phyloP scores from a whole-genome alignment of 2,113 vertebrate species.

The Laticauda colubrina region DNA sequence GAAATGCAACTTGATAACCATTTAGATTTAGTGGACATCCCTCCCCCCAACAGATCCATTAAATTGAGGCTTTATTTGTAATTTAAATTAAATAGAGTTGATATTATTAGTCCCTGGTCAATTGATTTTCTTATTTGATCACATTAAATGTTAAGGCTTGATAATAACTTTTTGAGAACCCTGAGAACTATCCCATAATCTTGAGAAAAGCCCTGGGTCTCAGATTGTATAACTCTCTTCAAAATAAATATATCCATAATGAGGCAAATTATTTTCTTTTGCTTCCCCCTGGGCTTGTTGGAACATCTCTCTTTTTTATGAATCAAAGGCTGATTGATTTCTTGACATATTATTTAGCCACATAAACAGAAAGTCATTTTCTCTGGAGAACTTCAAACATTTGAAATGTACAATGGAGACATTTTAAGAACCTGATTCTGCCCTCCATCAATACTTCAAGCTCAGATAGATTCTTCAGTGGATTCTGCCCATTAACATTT shows the following conservation, averaged over 20 bases:
- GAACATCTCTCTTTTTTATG: background rate
- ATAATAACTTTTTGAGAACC: background rate
- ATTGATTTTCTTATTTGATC: background rate
- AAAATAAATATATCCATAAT: background rate
- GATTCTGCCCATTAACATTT: background rate
- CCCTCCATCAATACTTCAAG: background rate
- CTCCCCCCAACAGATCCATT: background rate
- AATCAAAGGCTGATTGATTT: background rate
- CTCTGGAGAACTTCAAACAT: background rate
- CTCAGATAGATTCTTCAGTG: too few relatives aligned
- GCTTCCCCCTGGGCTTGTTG: background rate
- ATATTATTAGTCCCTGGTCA: background rate
- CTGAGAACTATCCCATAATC: background rate
- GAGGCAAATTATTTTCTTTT: background rate
- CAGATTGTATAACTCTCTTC: background rate
- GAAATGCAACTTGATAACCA: background rate
- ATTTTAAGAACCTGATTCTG: conserved; percentile 26
- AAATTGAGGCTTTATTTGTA: background rate
- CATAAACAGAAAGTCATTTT: background rate
- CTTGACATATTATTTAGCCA: background rate
- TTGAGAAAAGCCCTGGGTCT: background rate
- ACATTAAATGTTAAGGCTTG: background rate
- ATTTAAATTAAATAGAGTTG: background rate
- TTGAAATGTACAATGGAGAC: background rate
- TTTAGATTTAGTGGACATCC: background rate